These are phyloP conservation scores for Dyspetes luteomarginatus DNA, from an alignment of 2,888 invertebrate species.

Conservation along the genomic window DNA sequence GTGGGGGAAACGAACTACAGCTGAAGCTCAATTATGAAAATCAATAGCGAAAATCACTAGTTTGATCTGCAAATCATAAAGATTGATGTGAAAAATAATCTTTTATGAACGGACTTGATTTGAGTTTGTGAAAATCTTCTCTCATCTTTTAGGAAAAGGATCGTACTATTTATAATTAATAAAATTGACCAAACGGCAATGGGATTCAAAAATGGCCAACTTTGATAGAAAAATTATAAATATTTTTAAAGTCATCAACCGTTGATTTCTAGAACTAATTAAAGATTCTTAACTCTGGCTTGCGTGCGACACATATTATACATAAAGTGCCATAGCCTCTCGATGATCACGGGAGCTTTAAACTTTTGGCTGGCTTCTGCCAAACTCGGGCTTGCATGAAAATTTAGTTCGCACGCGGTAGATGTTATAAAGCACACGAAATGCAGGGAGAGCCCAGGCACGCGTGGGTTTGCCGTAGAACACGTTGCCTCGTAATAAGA, in stretches of 20 bases:
- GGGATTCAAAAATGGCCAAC: no score
- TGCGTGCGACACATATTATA: neutral
- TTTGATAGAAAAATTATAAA: neutral
- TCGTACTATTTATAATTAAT: no score
- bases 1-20: no score
- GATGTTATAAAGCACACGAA: conserved; percentile 40
- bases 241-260: neutral
- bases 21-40: no score
- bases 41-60: no score
- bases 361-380: conserved; percentile 48
- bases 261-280: conserved; percentile 17
- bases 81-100: no score
- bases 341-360: conserved; percentile 17
- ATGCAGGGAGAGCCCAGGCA: conserved; percentile 24
- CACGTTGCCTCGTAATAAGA: conserved; percentile 61
- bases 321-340: neutral
- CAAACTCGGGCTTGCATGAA: conserved; percentile 47
- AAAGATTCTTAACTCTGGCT: neutral
- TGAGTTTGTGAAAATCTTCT: no score
- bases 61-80: no score
- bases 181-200: no score
- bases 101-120: no score
- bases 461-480: conserved; percentile 8
- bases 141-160: no score
- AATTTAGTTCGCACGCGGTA: conserved; percentile 52